Base-by-base conservation (phyloP, 1,140 invertebrate genomes). In the Gryon sp. region DNA sequence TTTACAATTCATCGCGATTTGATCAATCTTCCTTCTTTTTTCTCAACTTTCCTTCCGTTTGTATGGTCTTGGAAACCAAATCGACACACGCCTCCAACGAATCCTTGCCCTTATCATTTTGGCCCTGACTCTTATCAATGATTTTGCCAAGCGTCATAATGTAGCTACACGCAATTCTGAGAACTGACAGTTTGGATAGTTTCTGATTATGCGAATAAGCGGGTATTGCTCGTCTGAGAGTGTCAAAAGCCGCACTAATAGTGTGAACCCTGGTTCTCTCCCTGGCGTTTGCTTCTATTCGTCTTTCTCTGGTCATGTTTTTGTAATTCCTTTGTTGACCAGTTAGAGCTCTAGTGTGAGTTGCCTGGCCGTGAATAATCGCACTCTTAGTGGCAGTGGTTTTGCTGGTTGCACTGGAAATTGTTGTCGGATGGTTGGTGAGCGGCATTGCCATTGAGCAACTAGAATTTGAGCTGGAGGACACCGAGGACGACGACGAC, bases 171-270 rank as follows among this genome's bases (percentile, higher is more conserved):
- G 97, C 96, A 79, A 98, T 97, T 83, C 96, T 91, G 20, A 98
- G 86, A 1, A 98, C 96, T 0, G 96, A 97, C 16, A 98, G 85
- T 83, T 98, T 98, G 0, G 95, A 97, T 4, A 98, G 90, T 87
- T 98, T 97, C 83, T 98, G 96, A 82, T 96, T 96, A 85, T 96
- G 94, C 3, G 96, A 96, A 82, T 97, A 98, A 0, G 96, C 93
- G 0, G 97, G 97, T 8, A 98, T 93, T 0, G 96, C 91, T 26
- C 90, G 90, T 24, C 96, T 90, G 0, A 98, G 88, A 0, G 94
- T 97, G 52, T 98, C 96, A 86, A 98, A 98, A 0, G 96, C 96
- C 0, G 96, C 96, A 82, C 96, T 97, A 66, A 98, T 98, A 0
- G 96, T 98, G 85, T 98, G 97, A 0, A 98, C 97, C 32, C 97